Conservation (phyloP, 1,140 invertebrate genomes). For the Laupala kohalensis region DNA sequence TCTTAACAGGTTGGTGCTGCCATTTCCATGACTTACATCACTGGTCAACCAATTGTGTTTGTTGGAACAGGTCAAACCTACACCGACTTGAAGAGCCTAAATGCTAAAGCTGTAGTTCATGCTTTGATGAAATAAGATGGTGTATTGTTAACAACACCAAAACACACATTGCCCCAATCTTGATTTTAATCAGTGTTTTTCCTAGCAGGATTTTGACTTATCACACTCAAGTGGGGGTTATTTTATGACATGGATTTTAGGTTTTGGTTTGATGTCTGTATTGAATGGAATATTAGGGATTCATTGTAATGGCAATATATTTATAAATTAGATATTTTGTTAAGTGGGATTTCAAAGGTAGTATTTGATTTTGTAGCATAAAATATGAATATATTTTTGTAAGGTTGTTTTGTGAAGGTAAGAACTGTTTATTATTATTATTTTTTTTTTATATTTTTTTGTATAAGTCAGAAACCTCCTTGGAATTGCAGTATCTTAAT, state of each 20-base stretch:
- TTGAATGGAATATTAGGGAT: background rate
- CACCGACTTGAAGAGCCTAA: constrained; percentile 90
- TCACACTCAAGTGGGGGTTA: no score
- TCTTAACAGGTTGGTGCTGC: constrained; percentile 83
- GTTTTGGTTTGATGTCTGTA: no score
- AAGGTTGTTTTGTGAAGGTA: background rate
- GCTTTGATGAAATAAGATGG: constrained; percentile 78
- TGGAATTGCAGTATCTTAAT: background rate
- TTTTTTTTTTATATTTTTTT: background rate
- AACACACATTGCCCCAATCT: background rate
- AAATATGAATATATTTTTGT: background rate
- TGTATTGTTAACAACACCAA: background rate
- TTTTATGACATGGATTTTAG: no score
- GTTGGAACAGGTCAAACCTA: constrained; percentile 99
- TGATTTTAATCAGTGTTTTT: background rate
- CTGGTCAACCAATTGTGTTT: constrained; percentile 98
- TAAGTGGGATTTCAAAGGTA: background rate
- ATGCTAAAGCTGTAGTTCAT: constrained; percentile 92
- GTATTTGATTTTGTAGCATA: background rate
- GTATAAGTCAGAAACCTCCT: background rate
- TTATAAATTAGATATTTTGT: background rate
- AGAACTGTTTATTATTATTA: background rate
- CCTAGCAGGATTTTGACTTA: background rate
- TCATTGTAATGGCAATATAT: background rate
- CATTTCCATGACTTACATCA: constrained; percentile 99